Percentiles rank a stretch among this genome's conserved stretches.
Evolutionary conservation across 1,140 invertebrate species (phyloP).

Genomic region (Nebria ingens): DNA sequence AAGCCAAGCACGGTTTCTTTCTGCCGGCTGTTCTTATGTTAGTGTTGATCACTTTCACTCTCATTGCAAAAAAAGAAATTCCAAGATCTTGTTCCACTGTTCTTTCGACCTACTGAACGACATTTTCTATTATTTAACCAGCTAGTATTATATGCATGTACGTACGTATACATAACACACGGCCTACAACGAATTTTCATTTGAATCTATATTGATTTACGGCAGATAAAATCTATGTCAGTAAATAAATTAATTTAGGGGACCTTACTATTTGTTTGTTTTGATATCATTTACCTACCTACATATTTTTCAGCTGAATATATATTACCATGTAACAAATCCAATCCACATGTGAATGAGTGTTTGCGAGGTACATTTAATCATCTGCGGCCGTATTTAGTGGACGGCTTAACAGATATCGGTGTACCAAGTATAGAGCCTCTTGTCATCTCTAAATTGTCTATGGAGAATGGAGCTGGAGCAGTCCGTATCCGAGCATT

Average conservation of each 20-base stretch:
- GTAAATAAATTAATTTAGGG: too few relatives aligned
- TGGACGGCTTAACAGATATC: constrained; percentile 54
- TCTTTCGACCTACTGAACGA: background rate
- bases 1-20: background rate
- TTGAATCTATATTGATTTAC: too few relatives aligned
- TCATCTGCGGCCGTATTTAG: constrained; percentile 56
- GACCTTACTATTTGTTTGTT: too few relatives aligned
- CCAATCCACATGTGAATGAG: constrained; percentile 51
- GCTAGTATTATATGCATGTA: too few relatives aligned
- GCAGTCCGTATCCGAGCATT: constrained; percentile 56
- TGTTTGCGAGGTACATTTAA: constrained; percentile 60
- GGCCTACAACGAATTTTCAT: too few relatives aligned
- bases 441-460: constrained; percentile 51
- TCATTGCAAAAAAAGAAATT: background rate
- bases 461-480: constrained; percentile 65
- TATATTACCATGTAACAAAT: constrained; percentile 53
- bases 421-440: constrained; percentile 62
- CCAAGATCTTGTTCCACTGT: background rate
- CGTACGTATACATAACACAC: too few relatives aligned
- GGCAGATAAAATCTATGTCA: too few relatives aligned
- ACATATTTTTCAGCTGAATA: constrained; percentile 57
- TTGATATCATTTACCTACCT: too few relatives aligned
- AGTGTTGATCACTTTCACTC: background rate
- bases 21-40: background rate
- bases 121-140: too few relatives aligned